Evolutionary conservation across 2,113 vertebrate genomes (phyloP).

Genomic region (Emydocephalus ijimae): DNA sequence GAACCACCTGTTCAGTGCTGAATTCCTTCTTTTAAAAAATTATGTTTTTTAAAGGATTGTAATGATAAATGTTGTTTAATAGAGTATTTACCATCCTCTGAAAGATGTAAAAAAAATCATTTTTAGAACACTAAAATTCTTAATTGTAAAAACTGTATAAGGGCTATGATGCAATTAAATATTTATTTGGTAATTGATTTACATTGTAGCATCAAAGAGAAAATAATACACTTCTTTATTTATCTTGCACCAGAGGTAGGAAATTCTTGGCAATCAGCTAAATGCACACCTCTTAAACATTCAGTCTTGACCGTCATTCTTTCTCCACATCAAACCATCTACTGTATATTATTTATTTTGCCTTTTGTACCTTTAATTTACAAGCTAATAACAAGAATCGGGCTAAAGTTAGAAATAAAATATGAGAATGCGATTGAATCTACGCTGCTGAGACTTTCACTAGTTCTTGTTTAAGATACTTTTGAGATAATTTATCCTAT

Average conservation of each 20-base stretch:
- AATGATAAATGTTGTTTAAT: conserved; percentile 36
- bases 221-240: background rate
- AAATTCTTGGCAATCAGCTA: background rate
- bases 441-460: background rate
- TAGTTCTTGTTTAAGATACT: background rate
- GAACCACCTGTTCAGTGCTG: conserved; percentile 36
- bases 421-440: background rate
- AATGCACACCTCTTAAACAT: background rate
- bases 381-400: background rate
- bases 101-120: background rate
- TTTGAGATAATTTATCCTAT: background rate
- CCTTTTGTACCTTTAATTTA: background rate
- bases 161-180: background rate
- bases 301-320: background rate
- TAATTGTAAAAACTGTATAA: background rate
- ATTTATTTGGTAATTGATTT: background rate
- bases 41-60: conserved; percentile 35
- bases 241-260: background rate
- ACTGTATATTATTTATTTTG: background rate
- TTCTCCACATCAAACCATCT: background rate
- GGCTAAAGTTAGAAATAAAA: background rate
- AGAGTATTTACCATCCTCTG: background rate
- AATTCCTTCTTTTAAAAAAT: conserved; percentile 41
- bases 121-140: background rate
- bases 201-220: background rate